Conservation (phyloP, 2,797 vertebrate genomes). For the Ptychadena robeensis region DNA sequence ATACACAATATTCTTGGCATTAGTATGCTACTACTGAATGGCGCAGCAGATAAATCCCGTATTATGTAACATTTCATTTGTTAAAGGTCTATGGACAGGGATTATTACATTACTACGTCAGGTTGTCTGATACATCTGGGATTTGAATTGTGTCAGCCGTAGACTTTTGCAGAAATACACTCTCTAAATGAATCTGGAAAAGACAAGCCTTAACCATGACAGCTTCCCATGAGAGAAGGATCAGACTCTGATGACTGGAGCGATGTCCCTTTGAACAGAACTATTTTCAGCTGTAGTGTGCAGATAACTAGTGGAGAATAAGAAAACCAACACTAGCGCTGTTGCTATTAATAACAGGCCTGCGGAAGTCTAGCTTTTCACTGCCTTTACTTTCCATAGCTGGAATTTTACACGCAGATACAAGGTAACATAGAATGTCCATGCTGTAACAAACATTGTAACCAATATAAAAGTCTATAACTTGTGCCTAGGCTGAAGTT, state of each 20-base stretch:
- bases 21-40: neutral
- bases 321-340: slow-evolving; percentile 50
- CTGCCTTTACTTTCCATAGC: slow-evolving; percentile 7
- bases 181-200: slow-evolving; percentile 54
- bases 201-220: slow-evolving; percentile 53
- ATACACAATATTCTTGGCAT: neutral
- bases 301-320: slow-evolving; percentile 55
- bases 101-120: slow-evolving; percentile 52
- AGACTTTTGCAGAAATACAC: slow-evolving; percentile 41
- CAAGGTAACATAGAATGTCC: neutral
- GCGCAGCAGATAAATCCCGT: neutral
- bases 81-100: slow-evolving; percentile 36
- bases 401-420: neutral
- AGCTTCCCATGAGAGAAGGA: slow-evolving; percentile 50
- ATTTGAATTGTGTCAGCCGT: slow-evolving; percentile 47
- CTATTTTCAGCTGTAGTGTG: slow-evolving; percentile 53
- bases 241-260: slow-evolving; percentile 53
- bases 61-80: slow-evolving; percentile 54
- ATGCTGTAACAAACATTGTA: neutral
- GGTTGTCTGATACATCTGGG: slow-evolving; percentile 53
- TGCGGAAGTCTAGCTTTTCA: slow-evolving; percentile 50
- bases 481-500: neutral
- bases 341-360: slow-evolving; percentile 52
- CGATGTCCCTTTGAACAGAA: slow-evolving; percentile 50
- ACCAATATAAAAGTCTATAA: neutral